These are phyloP conservation scores for Oryzaephilus surinamensis DNA, from an alignment of 1,140 invertebrate genomes.

Conservation along the genomic window DNA sequence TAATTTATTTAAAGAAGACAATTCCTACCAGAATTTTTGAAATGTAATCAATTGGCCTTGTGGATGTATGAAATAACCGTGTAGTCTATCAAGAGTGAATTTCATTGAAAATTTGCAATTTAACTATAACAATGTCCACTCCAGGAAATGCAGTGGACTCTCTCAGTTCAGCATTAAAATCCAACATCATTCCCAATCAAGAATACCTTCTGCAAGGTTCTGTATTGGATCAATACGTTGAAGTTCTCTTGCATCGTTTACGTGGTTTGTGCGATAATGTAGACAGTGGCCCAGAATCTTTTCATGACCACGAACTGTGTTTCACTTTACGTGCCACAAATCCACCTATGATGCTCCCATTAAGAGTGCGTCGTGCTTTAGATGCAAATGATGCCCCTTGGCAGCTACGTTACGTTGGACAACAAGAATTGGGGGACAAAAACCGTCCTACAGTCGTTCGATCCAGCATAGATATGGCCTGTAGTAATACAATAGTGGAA, in stretches of 20 bases:
- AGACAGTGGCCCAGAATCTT: conserved; percentile 79
- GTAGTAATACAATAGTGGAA: conserved; percentile 78
- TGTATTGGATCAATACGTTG: conserved; percentile 81
- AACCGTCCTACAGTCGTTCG: conserved; percentile 79
- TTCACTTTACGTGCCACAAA: conserved; percentile 60
- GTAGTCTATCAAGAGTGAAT: too few relatives aligned
- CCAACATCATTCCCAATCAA: conserved; percentile 79
- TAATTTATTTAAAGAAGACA: too few relatives aligned
- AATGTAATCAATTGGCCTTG: too few relatives aligned
- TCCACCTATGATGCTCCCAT: conserved; percentile 34
- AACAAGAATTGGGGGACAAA: conserved; percentile 81
- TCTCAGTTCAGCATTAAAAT: conserved; percentile 62
- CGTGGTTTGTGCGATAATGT: conserved; percentile 91
- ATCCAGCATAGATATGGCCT: conserved; percentile 84
- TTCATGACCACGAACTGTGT: conserved; percentile 83
- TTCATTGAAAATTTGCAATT: too few relatives aligned
- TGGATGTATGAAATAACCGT: too few relatives aligned
- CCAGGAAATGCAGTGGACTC: conserved; percentile 63
- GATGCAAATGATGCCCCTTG: conserved; percentile 71
- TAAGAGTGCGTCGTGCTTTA: conserved; percentile 66
- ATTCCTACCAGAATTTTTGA: too few relatives aligned
- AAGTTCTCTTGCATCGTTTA: conserved; percentile 82
- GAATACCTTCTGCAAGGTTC: conserved; percentile 87
- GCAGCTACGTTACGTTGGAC: conserved; percentile 82
- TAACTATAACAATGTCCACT: conserved; percentile 36